These are phyloP conservation scores for Podilymbus podiceps DNA, from an alignment of 2,113 vertebrate species.

Conservation along the genomic window DNA sequence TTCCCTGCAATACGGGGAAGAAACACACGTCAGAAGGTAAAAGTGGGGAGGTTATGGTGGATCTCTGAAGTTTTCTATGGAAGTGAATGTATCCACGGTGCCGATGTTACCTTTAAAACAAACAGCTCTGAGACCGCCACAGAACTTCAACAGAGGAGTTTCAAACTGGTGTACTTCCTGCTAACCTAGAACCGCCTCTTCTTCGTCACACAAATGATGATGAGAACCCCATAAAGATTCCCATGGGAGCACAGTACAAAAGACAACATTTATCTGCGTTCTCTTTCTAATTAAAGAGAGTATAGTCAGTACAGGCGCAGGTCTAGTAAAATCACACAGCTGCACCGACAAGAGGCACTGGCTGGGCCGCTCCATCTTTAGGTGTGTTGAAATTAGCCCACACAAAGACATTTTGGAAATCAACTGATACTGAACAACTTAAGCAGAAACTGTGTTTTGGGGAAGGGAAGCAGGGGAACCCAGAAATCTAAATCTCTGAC, in stretches of 20 bases:
- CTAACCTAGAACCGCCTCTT: background rate
- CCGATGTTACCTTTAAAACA: background rate
- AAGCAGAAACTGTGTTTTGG: background rate
- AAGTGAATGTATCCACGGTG: background rate
- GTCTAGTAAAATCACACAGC: background rate
- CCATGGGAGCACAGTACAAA: background rate
- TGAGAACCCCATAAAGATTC: background rate
- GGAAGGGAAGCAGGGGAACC: background rate
- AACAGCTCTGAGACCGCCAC: background rate
- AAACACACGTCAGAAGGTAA: background rate
- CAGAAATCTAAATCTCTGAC: background rate
- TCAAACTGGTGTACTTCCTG: background rate
- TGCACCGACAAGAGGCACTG: background rate
- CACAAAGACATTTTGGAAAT: background rate
- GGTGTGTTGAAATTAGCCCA: background rate
- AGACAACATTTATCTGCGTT: background rate
- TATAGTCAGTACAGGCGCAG: background rate
- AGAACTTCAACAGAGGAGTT: background rate
- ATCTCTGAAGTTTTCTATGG: background rate
- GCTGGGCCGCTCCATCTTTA: background rate
- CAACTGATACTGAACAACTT: background rate
- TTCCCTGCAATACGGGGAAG: conserved; percentile 75
- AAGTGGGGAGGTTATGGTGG: background rate
- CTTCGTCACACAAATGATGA: background rate
- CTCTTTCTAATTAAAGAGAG: background rate